phyloP scores from a whole-genome alignment of 2,888 invertebrate species.

The Drosophila rellima region DNA sequence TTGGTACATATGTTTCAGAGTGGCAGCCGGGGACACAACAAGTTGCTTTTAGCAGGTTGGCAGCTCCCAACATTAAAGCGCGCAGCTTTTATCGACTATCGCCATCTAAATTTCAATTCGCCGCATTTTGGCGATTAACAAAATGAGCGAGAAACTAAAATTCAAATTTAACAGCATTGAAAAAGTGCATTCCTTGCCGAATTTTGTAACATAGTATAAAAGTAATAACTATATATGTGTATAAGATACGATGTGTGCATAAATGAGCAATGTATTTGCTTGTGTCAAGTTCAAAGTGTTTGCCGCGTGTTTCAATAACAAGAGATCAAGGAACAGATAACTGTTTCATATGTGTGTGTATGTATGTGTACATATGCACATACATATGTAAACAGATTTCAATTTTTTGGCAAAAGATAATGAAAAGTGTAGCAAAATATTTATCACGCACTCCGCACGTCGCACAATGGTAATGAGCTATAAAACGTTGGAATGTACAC shows the following conservation, averaged over 20 bases:
- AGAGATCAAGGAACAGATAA: slow-evolving; percentile 45
- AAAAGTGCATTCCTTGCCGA: too few species aligned
- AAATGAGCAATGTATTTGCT: slow-evolving; percentile 49
- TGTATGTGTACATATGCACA: too few species aligned
- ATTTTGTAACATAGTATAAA: too few species aligned
- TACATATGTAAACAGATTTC: slow-evolving; percentile 10
- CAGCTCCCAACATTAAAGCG: slow-evolving; percentile 16
- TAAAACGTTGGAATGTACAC: slow-evolving; percentile 51
- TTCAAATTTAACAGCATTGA: neutral
- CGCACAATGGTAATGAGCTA: slow-evolving; percentile 82
- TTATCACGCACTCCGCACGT: slow-evolving; percentile 78
- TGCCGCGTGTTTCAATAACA: slow-evolving; percentile 38
- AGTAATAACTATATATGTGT: neutral
- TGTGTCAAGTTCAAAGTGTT: slow-evolving; percentile 40
- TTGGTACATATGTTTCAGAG: neutral
- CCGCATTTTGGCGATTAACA: slow-evolving; percentile 6
- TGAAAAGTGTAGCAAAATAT: slow-evolving; percentile 78
- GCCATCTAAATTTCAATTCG: slow-evolving; percentile 4
- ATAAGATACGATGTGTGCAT: neutral
- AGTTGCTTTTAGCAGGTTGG: slow-evolving; percentile 31
- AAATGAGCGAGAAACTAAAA: neutral
- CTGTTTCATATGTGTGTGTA: neutral
- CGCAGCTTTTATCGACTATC: slow-evolving; percentile 10
- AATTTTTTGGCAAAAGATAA: slow-evolving; percentile 45
- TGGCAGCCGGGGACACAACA: neutral